Evolutionary conservation across 2,113 vertebrate genomes (phyloP), one percentile per base, ranked within the genome.

Genomic region (Pundamilia nyererei): DNA sequence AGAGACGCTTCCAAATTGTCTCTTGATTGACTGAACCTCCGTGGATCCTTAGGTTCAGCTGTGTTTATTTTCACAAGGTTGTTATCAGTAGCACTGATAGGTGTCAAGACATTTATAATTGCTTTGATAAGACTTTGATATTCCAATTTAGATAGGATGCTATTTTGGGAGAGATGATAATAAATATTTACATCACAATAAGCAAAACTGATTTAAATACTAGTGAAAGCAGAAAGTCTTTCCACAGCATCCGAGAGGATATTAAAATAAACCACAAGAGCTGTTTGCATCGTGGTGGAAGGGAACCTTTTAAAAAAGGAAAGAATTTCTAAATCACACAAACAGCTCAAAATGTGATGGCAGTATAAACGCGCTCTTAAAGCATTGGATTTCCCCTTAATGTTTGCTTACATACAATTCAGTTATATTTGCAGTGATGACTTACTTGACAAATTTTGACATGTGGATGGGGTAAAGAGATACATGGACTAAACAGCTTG

Each of bases 401-500:
- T 51, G 26, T 17, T 9, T 21, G 15, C 35, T 79, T 68, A 24
- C 26, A 49, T 45, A 49, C 8, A 19, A 47, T 26, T 26, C 45
- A 55, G 19, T 55, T 33, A 62, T 49, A 24, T 60, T 60, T 54
- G 47, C 35, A 47, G 38, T 75, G 24, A 53, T 38, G 6, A 35
- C 55, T 84, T 51, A 9, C 29, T 82, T 13, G 13, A 58, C 24
- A 47, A 9, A 70, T 62, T 53, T 51, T 83, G 14, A 58, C 33
- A 51, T 49, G 62, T 72, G 79, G 86, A 75, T 35, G 58, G 45
- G 80, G 84, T 31, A 26, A 70, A 68, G 56, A 11, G 38, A 85
- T 29, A 56, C 58, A 84, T 13, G 65, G 84, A 87, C 92, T 89
- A 91, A 72, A 40, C 91, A 82, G 92, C 90, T 72, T 81, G 82